A percentile compares a stretch with the other conserved stretches of the same genome.
Conservation (phyloP, 2,888 invertebrate species). For the Hyposoter dolosus region DNA sequence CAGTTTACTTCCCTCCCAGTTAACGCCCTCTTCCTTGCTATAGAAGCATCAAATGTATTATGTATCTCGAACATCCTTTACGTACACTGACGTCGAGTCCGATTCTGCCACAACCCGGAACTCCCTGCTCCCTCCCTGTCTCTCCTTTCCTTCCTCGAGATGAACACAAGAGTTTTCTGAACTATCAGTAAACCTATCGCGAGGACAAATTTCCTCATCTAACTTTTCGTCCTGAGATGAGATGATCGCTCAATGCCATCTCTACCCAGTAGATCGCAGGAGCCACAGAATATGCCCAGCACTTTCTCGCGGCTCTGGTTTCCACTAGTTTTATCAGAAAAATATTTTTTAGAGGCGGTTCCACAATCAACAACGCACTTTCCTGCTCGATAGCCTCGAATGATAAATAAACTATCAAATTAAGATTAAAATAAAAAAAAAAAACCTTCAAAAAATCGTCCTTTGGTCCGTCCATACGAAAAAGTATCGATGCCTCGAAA, state of each 20-base stretch:
- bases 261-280: constrained; percentile 57
- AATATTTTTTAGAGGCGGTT: background rate
- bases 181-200: constrained; percentile 83
- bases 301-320: constrained; percentile 32
- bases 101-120: constrained; percentile 46
- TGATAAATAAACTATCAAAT: too few relatives aligned
- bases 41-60: background rate
- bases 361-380: background rate
- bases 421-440: background rate
- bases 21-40: background rate
- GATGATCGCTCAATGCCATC: constrained; percentile 84
- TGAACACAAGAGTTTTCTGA: constrained; percentile 77
- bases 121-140: constrained; percentile 37
- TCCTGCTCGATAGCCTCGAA: background rate
- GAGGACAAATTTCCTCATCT: constrained; percentile 85
- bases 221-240: constrained; percentile 84
- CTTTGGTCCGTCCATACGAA: background rate
- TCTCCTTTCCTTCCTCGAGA: constrained; percentile 39
- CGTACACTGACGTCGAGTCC: constrained; percentile 48
- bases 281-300: constrained; percentile 25
- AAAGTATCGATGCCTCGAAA: background rate
- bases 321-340: constrained; percentile 11
- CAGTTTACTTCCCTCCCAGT: background rate
- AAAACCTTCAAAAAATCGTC: background rate
- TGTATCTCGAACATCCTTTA: constrained; percentile 60